Conservation (phyloP, 2,113 vertebrate species). For the Condylura cristata region DNA sequence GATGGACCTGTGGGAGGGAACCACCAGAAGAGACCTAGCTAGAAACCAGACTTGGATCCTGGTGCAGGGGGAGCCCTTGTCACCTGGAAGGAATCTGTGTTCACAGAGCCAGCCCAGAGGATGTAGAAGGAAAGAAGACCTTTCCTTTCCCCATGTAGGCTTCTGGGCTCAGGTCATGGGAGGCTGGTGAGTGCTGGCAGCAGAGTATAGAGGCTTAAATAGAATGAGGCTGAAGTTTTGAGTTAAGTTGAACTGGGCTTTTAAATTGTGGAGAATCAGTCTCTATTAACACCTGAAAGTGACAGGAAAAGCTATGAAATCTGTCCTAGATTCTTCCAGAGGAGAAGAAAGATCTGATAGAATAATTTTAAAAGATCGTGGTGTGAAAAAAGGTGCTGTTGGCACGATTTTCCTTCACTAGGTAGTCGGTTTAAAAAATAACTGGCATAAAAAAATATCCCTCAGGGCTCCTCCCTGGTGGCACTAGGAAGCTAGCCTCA, state of each 20-base stretch:
- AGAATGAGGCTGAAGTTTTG: neutral
- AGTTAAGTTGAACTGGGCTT: constrained; percentile 24
- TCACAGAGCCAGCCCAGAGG: neutral
- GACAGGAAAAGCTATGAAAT: constrained; percentile 50
- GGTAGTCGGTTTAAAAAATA: neutral
- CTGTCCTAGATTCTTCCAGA: constrained; percentile 60
- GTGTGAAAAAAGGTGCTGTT: neutral
- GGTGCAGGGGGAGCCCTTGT: neutral
- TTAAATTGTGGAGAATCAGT: constrained; percentile 18
- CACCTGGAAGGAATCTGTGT: neutral
- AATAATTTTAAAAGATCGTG: constrained; percentile 44
- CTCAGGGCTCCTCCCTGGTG: too few relatives aligned
- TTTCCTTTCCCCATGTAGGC: neutral
- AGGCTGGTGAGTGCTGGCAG: neutral
- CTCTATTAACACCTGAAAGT: constrained; percentile 50
- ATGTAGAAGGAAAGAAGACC: neutral
- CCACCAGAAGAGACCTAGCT: neutral
- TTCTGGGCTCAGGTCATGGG: neutral
- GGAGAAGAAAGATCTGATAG: neutral
- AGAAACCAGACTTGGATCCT: neutral
- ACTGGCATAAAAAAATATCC: neutral
- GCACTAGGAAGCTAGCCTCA: too few relatives aligned
- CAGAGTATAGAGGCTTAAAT: neutral
- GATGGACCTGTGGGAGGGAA: neutral
- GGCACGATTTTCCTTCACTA: constrained; percentile 20